A percentile compares a stretch with the other conserved stretches of the same genome.
phyloP scores from a whole-genome alignment of 2,797 vertebrate genomes.

The Gymnothorax javanicus region DNA sequence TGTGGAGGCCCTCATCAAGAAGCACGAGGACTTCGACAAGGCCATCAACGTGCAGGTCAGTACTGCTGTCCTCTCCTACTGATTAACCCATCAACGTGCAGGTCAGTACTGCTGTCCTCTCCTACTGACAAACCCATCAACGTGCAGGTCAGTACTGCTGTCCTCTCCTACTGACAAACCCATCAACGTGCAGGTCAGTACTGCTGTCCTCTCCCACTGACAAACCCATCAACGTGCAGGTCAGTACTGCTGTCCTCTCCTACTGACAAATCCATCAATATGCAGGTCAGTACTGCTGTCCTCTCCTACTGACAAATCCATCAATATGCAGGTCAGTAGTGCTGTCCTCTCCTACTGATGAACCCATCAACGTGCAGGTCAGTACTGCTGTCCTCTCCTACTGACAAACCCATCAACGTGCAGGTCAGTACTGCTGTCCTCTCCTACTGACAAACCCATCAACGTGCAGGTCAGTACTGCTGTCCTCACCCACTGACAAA shows the following conservation, averaged over 20 bases:
- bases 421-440: no score
- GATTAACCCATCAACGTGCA: neutral
- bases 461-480: no score
- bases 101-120: neutral
- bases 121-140: neutral
- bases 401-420: no score
- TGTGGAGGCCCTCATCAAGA: constrained; percentile 98
- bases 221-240: no score
- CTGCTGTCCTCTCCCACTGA: neutral
- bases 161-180: neutral
- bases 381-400: no score
- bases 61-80: neutral
- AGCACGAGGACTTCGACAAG: constrained; percentile 99
- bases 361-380: no score
- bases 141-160: neutral
- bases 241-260: neutral
- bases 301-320: neutral
- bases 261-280: neutral
- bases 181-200: no score
- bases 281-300: neutral
- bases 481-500: no score
- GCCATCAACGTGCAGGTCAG: constrained; percentile 97
- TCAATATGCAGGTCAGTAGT: no score
- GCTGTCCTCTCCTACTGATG: no score
- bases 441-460: no score